Evolutionary conservation across 2,888 invertebrate species (phyloP).

Genomic region (Thyatira batis): DNA sequence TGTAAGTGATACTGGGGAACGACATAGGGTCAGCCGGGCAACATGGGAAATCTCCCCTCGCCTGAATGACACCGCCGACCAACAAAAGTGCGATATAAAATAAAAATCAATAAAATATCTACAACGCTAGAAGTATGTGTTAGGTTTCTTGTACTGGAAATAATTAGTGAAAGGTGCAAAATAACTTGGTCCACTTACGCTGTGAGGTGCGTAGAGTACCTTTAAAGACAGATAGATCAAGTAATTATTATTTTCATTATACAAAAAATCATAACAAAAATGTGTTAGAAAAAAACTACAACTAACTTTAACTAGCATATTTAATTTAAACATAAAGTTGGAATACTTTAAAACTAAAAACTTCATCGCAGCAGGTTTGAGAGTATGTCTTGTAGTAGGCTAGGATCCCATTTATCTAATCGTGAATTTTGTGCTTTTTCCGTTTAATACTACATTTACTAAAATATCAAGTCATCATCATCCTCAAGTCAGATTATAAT

Average conservation of each 20-base stretch:
- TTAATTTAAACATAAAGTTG: too few relatives aligned
- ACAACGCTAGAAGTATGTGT: too few relatives aligned
- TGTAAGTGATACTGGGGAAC: slow-evolving; percentile 32
- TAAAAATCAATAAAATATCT: neutral
- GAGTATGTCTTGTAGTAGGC: neutral
- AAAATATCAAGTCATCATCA: too few relatives aligned
- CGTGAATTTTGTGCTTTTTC: too few relatives aligned
- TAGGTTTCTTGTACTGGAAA: neutral
- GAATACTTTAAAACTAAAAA: neutral
- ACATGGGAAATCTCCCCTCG: slow-evolving; percentile 4
- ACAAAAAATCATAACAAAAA: neutral
- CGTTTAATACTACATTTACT: too few relatives aligned
- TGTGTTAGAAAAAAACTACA: neutral
- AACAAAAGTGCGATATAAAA: slow-evolving; percentile 3
- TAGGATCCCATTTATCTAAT: neutral
- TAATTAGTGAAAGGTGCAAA: neutral
- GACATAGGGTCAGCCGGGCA: slow-evolving; percentile 32
- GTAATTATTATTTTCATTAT: neutral
- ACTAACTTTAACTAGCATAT: neutral
- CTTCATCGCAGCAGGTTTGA: neutral
- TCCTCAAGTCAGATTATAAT: too few relatives aligned
- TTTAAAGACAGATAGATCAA: neutral
- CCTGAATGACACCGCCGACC: neutral
- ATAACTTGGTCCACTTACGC: neutral
- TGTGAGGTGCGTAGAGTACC: neutral